These are phyloP conservation scores for Plebejus melissa DNA, from an alignment of 2,888 invertebrate genomes.

Conservation along the genomic window DNA sequence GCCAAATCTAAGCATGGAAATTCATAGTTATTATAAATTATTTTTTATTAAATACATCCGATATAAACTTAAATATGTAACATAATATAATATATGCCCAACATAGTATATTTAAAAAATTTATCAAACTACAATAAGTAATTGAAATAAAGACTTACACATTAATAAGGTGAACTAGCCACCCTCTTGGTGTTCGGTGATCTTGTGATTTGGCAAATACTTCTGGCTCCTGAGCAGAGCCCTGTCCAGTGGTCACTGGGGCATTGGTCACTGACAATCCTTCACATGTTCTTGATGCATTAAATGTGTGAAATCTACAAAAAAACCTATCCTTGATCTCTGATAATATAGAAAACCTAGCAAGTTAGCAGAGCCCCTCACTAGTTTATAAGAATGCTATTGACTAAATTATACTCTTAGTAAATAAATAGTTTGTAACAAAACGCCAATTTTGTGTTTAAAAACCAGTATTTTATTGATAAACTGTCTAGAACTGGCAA, in stretches of 20 bases:
- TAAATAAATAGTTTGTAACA: background rate
- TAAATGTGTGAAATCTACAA: conserved; percentile 90
- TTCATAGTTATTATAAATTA: background rate
- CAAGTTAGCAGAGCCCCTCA: background rate
- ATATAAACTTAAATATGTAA: too few species aligned
- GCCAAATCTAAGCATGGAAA: conserved; percentile 83
- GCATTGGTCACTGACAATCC: conserved; percentile 54
- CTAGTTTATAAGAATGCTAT: background rate
- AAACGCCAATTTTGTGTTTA: background rate
- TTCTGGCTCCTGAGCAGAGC: conserved; percentile 62
- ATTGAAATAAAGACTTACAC: conserved; percentile 59
- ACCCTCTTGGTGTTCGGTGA: conserved; percentile 92
- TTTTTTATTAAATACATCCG: background rate
- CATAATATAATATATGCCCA: too few species aligned
- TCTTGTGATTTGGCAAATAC: conserved; percentile 87
- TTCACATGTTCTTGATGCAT: conserved; percentile 87
- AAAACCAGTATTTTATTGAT: too few species aligned
- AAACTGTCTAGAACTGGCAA: background rate
- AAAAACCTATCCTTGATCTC: conserved; percentile 27
- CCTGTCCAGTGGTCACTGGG: conserved; percentile 73
- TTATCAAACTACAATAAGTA: too few species aligned
- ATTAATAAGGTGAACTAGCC: conserved; percentile 98
- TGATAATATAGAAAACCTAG: background rate
- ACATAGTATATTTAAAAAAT: too few species aligned
- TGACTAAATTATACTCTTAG: background rate